Evolutionary conservation across 2,113 vertebrate species (phyloP).

Genomic region (Mesocricetus auratus): DNA sequence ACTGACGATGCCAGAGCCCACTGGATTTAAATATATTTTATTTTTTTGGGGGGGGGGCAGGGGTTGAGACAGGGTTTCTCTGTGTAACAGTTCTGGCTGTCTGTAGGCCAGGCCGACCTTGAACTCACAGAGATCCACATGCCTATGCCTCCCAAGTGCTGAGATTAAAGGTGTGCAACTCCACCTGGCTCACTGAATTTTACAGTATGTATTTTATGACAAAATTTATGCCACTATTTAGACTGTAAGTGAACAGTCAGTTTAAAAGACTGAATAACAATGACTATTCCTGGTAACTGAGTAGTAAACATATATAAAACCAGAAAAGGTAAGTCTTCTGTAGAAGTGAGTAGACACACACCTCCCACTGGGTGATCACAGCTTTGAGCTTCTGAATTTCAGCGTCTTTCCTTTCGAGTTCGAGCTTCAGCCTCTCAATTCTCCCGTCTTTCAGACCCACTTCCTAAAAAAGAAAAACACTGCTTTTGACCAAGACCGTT

Average conservation of each 20-base stretch:
- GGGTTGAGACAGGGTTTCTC: not conserved
- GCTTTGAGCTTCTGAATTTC: slow-evolving; percentile 94
- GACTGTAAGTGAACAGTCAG: slow-evolving; percentile 18
- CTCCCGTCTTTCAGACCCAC: slow-evolving; percentile 88
- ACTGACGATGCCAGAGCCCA: not conserved
- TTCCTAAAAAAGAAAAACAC: slow-evolving; percentile 79
- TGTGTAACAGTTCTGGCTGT: not conserved
- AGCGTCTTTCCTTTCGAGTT: slow-evolving; percentile 95
- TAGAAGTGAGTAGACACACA: slow-evolving; percentile 81
- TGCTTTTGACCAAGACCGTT: slow-evolving; percentile 55
- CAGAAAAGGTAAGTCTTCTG: slow-evolving; percentile 6
- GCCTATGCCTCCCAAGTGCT: not conserved
- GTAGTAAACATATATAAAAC: slow-evolving; percentile 40
- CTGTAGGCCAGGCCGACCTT: not conserved
- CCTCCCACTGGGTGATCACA: slow-evolving; percentile 93
- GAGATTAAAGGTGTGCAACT: not conserved
- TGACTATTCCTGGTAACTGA: slow-evolving; percentile 35
- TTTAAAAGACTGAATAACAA: slow-evolving; percentile 62
- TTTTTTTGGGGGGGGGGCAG: too few relatives aligned
- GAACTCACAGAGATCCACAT: not conserved
- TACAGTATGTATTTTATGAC: not conserved
- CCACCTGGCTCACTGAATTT: not conserved
- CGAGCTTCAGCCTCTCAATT: slow-evolving; percentile 93
- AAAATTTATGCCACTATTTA: slow-evolving; percentile 46
- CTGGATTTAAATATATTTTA: slow-evolving; percentile 15